Percentiles rank a stretch among this genome's conserved stretches.
phyloP scores from a whole-genome alignment of 2,797 vertebrate genomes.

The Iguana delicatissima region DNA sequence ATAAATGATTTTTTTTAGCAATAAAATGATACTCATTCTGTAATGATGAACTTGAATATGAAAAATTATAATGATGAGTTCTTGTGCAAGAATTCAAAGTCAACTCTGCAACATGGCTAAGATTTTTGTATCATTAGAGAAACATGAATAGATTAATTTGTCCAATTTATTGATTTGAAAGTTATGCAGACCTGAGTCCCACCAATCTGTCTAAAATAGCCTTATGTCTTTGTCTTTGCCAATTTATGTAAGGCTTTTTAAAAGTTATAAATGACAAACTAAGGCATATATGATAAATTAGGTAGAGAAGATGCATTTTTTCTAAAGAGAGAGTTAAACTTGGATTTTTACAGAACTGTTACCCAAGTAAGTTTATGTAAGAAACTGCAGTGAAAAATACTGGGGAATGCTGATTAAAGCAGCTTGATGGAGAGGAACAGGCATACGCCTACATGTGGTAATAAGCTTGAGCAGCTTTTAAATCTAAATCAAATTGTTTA shows the following conservation, averaged over 20 bases:
- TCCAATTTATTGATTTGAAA: not conserved
- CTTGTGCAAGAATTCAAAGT: not conserved
- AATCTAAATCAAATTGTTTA: constrained; percentile 67
- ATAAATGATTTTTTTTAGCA: too few relatives aligned
- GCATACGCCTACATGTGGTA: constrained; percentile 61
- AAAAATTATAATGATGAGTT: too few relatives aligned
- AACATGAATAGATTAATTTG: not conserved
- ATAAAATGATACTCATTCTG: too few relatives aligned
- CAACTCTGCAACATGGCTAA: not conserved
- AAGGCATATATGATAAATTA: not conserved
- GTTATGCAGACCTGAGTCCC: not conserved
- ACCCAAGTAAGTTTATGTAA: constrained; percentile 62
- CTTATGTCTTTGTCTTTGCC: not conserved
- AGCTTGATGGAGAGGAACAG: constrained; percentile 52
- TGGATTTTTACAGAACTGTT: constrained; percentile 35
- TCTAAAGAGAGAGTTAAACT: constrained; percentile 42
- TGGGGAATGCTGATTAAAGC: constrained; percentile 61
- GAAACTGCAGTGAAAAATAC: constrained; percentile 64
- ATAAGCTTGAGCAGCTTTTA: constrained; percentile 70
- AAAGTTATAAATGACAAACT: not conserved
- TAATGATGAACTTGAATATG: too few relatives aligned
- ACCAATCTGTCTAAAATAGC: not conserved
- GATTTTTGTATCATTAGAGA: too few relatives aligned
- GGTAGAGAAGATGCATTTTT: not conserved
- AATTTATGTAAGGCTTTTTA: not conserved